These are phyloP conservation scores for Sebastes elongatus DNA, from an alignment of 2,797 vertebrate species.

Conservation along the genomic window DNA sequence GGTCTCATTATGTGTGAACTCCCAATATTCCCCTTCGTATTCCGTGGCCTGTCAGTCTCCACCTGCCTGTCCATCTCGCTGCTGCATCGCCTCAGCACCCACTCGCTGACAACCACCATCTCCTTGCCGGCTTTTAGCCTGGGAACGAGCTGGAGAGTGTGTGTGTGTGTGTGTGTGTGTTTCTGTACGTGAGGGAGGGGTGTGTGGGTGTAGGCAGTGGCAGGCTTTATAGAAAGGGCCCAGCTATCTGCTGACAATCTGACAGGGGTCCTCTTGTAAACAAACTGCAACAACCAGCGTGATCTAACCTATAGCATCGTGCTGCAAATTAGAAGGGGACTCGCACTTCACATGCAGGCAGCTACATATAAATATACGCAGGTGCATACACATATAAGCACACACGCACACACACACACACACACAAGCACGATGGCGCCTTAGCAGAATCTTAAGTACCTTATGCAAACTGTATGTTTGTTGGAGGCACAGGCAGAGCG, in stretches of 20 bases:
- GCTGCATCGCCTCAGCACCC: slow-evolving; percentile 59
- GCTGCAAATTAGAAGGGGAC: slow-evolving; percentile 90
- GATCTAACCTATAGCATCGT: slow-evolving; percentile 85
- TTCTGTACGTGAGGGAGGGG: neutral
- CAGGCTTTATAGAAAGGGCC: slow-evolving; percentile 77
- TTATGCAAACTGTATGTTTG: slow-evolving; percentile 91
- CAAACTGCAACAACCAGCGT: slow-evolving; percentile 87
- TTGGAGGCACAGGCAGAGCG: slow-evolving; percentile 87
- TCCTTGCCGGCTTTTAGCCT: slow-evolving; percentile 45
- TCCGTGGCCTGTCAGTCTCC: slow-evolving; percentile 77
- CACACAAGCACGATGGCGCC: slow-evolving; percentile 70
- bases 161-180: slow-evolving; percentile 12
- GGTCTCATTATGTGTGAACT: slow-evolving; percentile 82
- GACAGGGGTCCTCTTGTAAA: slow-evolving; percentile 89
- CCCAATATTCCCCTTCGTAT: slow-evolving; percentile 72
- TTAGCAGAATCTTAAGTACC: slow-evolving; percentile 91
- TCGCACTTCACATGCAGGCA: slow-evolving; percentile 68
- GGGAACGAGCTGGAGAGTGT: slow-evolving; percentile 17
- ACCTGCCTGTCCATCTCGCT: slow-evolving; percentile 73
- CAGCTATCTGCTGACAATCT: slow-evolving; percentile 83
- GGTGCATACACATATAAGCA: slow-evolving; percentile 28
- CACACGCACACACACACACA: slow-evolving; percentile 9
- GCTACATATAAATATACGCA: slow-evolving; percentile 32
- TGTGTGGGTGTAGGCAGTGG: slow-evolving; percentile 47
- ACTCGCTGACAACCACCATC: slow-evolving; percentile 66